Percentiles rank a stretch among this genome's conserved stretches.
These are phyloP conservation scores for Cenopis cana DNA, from an alignment of 2,888 invertebrate genomes.

Conservation along the genomic window DNA sequence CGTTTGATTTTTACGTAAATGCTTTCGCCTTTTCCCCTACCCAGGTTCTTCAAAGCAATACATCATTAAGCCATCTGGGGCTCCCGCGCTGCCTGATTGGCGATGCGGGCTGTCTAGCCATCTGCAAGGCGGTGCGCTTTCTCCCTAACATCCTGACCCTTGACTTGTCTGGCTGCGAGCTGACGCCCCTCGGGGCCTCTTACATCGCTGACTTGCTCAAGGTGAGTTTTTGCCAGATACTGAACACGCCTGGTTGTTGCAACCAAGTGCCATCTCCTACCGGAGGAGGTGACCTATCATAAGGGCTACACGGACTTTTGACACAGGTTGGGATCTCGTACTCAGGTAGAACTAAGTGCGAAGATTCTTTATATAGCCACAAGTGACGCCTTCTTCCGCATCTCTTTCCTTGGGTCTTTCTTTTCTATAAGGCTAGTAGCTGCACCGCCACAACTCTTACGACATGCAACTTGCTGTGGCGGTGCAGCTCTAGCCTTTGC, in stretches of 20 bases:
- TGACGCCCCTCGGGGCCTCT: constrained; percentile 87
- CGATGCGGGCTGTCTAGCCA: constrained; percentile 89
- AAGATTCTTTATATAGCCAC: no score
- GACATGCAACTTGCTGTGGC: neutral
- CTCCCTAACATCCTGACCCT: constrained; percentile 88
- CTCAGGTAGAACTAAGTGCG: no score
- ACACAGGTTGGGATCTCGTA: no score
- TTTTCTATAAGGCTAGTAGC: no score
- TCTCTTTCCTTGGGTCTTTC: no score
- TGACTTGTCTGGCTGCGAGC: constrained; percentile 88
- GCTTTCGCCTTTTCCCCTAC: neutral
- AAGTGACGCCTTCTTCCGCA: no score
- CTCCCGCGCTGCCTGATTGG: constrained; percentile 88
- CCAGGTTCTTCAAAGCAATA: constrained; percentile 87
- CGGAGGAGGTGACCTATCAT: no score
- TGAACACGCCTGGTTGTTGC: neutral
- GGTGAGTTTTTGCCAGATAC: constrained; percentile 58
- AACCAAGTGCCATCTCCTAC: no score
- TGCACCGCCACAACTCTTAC: no score
- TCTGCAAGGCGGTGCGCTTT: constrained; percentile 88
- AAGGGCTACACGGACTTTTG: no score
- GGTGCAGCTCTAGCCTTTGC: neutral
- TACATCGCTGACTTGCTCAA: constrained; percentile 88
- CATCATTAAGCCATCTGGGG: constrained; percentile 87
- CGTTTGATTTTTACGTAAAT: no score